Evolutionary conservation across 2,888 invertebrate genomes (phyloP), one percentile per base, ranked within the genome.

Genomic region (Sericinus montela): DNA sequence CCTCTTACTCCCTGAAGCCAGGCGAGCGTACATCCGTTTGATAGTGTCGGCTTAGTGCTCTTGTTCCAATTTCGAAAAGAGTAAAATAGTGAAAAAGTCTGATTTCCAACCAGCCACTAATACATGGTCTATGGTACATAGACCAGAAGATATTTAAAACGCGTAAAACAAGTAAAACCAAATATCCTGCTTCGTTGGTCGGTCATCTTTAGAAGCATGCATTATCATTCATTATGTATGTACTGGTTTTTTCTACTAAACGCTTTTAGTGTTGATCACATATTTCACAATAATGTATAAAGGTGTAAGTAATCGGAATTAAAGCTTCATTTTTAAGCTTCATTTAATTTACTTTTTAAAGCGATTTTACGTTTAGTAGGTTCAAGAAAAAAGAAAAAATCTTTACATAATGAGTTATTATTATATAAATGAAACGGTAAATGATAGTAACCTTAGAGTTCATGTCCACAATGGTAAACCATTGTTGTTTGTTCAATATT

Each of bases 1-100:
- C 25, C 34, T 25, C 48, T 30, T 37, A 39, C 9, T 39, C 28
- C 39, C 13, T 23, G 44, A 34, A 44, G 38, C 35, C 15, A 14
- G 32, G 39, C 48, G 15, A 38, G 40, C 29, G 34, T 40, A 40
- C 40, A 32, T 46, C 46, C 40, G 46, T 40, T 40, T 35, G 40
- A 47, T 47, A 41, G 48, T 39, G 43, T 43, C 39, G 39, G 44
- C 48, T 49, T 49, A 48, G 25, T 39, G 19, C 36, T 39, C 39
- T 49, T 49, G 44, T 44, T 48, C 29, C 39, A 43, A 32, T 44
- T 32, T 19, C 38, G 39, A 49, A 49, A 39, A 44, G 19, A 35
- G 34, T 16, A 44, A 48, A 43, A 34, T 39, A 38, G 23, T 42
- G 37, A 38, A 48, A 48, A 48, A 37, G 42, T 42, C 36, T 23